Evolutionary conservation across 2,888 invertebrate species (phyloP).

Genomic region (Ichneumon xanthorius): DNA sequence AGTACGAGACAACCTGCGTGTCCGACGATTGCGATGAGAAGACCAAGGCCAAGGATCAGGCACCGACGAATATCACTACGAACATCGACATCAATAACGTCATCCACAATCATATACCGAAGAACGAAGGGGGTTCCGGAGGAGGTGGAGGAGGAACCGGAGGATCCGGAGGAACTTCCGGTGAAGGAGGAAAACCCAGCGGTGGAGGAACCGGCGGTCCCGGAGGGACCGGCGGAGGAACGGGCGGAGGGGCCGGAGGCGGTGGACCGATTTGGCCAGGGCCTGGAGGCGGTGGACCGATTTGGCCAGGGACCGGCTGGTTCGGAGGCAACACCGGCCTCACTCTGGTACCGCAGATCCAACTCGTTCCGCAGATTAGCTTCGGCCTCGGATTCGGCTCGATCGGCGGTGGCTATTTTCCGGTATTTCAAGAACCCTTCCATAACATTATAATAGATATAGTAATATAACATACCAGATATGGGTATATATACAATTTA

Average conservation of each 20-base stretch:
- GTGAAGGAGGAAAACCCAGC: constrained; percentile 7
- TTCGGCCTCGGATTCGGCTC: constrained; percentile 71
- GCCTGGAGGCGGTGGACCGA: background rate
- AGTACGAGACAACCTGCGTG: constrained; percentile 76
- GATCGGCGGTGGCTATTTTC: constrained; percentile 68
- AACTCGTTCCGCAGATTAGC: constrained; percentile 76
- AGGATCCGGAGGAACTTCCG: constrained; percentile 10
- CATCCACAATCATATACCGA: constrained; percentile 68
- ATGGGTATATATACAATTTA: background rate
- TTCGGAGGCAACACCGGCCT: constrained; percentile 39
- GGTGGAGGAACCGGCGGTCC: background rate
- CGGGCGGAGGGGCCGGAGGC: background rate
- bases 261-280: constrained; percentile 32
- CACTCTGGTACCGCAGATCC: constrained; percentile 69
- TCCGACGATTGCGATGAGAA: constrained; percentile 67
- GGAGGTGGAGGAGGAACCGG: constrained; percentile 4
- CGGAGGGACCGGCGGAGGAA: background rate
- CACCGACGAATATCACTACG: constrained; percentile 76
- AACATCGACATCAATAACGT: constrained; percentile 77
- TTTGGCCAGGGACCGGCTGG: constrained; percentile 23
- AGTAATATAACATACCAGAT: background rate
- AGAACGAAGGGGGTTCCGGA: constrained; percentile 4
- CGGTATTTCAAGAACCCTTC: constrained; percentile 56
- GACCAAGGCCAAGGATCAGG: background rate
- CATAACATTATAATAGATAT: background rate